Percentiles rank a stretch among this genome's conserved stretches.
Conservation (phyloP, 2,797 vertebrate genomes). For the Crocodylus rhombifer region DNA sequence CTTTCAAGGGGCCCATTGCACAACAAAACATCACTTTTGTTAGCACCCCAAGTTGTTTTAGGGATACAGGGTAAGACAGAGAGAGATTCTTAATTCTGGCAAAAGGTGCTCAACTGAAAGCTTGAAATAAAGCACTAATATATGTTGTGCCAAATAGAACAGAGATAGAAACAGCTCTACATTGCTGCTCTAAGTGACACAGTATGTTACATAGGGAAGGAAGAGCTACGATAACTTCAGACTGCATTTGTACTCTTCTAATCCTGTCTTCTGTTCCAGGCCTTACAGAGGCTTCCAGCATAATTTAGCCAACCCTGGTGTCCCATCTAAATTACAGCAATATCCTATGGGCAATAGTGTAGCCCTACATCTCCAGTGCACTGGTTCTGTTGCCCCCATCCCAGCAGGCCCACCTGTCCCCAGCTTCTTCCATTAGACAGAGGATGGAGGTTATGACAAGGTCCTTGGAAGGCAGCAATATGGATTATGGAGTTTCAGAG, state of each 20-base stretch:
- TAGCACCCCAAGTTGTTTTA: background rate
- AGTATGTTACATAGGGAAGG: background rate
- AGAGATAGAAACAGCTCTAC: background rate
- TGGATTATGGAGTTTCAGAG: too few species aligned
- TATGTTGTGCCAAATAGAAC: background rate
- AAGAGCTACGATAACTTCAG: background rate
- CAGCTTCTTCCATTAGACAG: background rate
- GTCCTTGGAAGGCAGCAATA: background rate
- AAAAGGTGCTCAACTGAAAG: background rate
- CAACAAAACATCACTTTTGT: too few species aligned
- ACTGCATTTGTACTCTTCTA: background rate
- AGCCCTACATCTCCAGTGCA: background rate
- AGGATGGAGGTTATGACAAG: background rate
- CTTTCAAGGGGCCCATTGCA: too few species aligned
- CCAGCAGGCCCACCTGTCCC: background rate
- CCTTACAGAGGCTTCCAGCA: background rate
- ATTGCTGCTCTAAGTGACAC: background rate
- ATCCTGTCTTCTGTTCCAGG: rapidly evolving
- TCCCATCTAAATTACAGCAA: background rate
- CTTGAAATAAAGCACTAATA: background rate
- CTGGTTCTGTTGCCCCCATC: background rate
- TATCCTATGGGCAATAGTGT: background rate
- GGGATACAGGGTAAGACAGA: background rate
- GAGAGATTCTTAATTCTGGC: background rate
- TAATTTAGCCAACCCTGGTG: background rate